Evolutionary conservation across 2,797 vertebrate genomes (phyloP).

Genomic region (Eulemur albifrons): DNA sequence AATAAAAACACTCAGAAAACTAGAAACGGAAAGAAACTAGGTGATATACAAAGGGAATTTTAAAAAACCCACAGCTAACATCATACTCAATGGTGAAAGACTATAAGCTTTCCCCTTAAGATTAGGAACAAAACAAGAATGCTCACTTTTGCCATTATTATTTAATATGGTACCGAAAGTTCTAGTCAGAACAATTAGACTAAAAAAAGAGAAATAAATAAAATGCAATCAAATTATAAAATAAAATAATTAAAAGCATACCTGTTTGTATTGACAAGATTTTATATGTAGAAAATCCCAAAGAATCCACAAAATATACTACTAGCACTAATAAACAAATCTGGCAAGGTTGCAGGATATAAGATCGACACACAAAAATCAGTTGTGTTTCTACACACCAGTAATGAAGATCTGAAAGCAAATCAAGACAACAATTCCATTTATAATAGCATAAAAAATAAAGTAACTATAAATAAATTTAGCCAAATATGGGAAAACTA

Average conservation of each 20-base stretch:
- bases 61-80: background rate
- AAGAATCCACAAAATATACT: background rate
- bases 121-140: background rate
- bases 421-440: background rate
- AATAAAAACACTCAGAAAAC: background rate
- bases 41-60: background rate
- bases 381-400: background rate
- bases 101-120: background rate
- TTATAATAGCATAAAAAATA: background rate
- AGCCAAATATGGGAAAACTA: background rate
- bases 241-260: background rate
- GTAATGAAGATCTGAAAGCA: background rate
- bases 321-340: background rate
- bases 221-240: background rate
- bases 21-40: background rate
- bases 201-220: background rate
- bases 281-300: background rate
- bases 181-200: background rate
- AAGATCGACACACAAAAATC: background rate
- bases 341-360: background rate
- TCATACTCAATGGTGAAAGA: background rate
- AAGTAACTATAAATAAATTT: background rate
- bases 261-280: background rate
- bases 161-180: background rate
- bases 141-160: background rate